Base-by-base conservation (phyloP, 2,888 invertebrate species). In the Mechanitis mazaeus region DNA sequence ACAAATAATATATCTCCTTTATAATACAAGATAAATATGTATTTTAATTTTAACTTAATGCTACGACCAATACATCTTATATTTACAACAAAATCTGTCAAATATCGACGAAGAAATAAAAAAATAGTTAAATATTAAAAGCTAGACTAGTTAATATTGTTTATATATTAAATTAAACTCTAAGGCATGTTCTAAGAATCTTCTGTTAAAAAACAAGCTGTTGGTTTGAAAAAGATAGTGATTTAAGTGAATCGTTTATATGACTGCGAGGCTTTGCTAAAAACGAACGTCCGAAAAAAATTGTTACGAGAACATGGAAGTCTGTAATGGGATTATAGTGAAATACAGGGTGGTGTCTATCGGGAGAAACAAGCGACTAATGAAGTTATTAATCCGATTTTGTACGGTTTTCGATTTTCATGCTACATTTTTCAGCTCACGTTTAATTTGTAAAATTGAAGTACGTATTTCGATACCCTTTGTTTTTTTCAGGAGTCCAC, bases 381-480 rank as follows among this genome's bases (percentile, higher is more conserved):
- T 90, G 85, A 89, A 90, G 90, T 90, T 90, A 89, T 90, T 90
- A 89, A 90, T 90, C 88, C 86, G 81, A 81, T 87, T 87, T 83
- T 78, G 83, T 76, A 75, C 82, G 79, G 85, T 83, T 86, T 84
- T 83, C 82, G 79, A 81, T 80, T 78, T 79, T 72, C 80, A 74
- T 75, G 74, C 75, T 70, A 71, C 75, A 75, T 73, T 80, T 83
- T 83, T 84, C 77, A 72, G 72, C 73, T 66, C 69, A 53, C 58
- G 68, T 66, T 71, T 67, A 59, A 59, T 69, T 67, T 67, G 71
- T 68, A 71, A 72, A 74, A 78, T 75, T 76, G 74, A 73, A 73
- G 74, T 74, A 75, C 74, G 68, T 61, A 50, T 58, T 56, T 50
- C 45, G 47, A 56, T 55, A 54, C 56, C 9, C n/a, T 11, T 58